These are phyloP conservation scores for Sinopyrophorus schimmeli DNA, from an alignment of 2,888 invertebrate genomes.

Conservation along the genomic window DNA sequence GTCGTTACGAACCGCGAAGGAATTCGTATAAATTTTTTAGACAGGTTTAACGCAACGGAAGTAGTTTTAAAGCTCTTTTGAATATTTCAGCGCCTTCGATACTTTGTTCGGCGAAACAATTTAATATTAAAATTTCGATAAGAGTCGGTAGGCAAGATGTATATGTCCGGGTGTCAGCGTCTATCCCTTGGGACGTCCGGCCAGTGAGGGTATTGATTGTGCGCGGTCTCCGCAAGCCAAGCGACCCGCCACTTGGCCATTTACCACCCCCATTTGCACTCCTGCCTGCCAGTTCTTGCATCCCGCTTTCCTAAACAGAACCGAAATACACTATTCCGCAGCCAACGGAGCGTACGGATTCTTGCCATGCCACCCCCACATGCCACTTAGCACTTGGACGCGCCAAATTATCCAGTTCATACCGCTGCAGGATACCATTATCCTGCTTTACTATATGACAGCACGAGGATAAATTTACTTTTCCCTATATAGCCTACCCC, in stretches of 20 bases:
- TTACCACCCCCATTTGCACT: slow-evolving; percentile 28
- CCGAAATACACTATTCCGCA: slow-evolving; percentile 24
- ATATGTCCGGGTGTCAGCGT: slow-evolving; percentile 30
- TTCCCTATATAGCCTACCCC: no score
- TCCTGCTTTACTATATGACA: slow-evolving; percentile 12
- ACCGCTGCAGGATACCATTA: slow-evolving; percentile 25
- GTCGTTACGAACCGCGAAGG: background rate
- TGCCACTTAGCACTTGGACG: slow-evolving; percentile 31
- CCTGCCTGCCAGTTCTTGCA: slow-evolving; percentile 21
- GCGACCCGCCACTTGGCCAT: slow-evolving; percentile 33
- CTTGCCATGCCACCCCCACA: slow-evolving; percentile 30
- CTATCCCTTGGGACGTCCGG: slow-evolving; percentile 36
- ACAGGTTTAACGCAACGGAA: background rate
- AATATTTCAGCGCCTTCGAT: slow-evolving; percentile 6
- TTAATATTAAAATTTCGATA: slow-evolving; percentile 22
- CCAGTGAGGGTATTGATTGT: slow-evolving; percentile 33
- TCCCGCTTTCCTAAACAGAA: slow-evolving; percentile 29
- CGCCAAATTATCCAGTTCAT: slow-evolving; percentile 29
- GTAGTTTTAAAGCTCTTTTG: slow-evolving; percentile 1
- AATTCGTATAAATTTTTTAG: slow-evolving; percentile 1
- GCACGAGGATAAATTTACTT: slow-evolving; percentile 3
- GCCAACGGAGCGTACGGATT: slow-evolving; percentile 25
- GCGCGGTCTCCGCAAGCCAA: slow-evolving; percentile 33
- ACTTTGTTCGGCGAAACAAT: background rate
- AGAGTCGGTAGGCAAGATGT: slow-evolving; percentile 23